Evolutionary conservation across 2,888 invertebrate species (phyloP).

Genomic region (Ichneumon xanthorius): DNA sequence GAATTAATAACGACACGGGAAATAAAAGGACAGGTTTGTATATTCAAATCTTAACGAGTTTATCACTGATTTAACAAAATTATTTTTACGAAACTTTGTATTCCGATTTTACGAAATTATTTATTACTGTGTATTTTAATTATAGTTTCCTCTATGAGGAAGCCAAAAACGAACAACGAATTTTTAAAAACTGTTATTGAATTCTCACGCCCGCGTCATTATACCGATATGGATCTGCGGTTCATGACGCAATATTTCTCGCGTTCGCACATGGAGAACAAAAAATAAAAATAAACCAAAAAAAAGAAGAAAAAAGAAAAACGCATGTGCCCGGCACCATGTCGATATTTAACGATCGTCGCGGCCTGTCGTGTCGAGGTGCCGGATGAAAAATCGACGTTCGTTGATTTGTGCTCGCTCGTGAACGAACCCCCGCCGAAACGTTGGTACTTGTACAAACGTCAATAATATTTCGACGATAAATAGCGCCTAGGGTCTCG

Average conservation of each 20-base stretch:
- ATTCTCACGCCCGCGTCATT: conserved; percentile 37
- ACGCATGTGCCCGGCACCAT: conserved; percentile 48
- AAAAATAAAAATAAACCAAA: conserved; percentile 20
- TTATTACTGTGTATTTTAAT: too few species aligned
- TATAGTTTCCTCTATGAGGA: too few species aligned
- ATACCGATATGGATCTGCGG: conserved; percentile 12
- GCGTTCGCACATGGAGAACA: conserved; percentile 26
- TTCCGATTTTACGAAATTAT: too few species aligned
- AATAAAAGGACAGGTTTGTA: too few species aligned
- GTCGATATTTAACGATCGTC: conserved; percentile 65
- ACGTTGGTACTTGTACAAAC: conserved; percentile 66
- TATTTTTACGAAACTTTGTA: too few species aligned
- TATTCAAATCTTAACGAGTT: too few species aligned
- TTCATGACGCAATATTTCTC: conserved; percentile 44
- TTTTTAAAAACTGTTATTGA: conserved; percentile 36
- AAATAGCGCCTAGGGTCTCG: conserved; percentile 59
- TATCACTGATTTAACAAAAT: too few species aligned
- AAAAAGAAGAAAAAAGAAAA: neutral
- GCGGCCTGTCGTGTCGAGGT: conserved; percentile 62
- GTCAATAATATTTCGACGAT: conserved; percentile 70
- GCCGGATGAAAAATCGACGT: conserved; percentile 63
- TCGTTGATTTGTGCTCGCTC: conserved; percentile 63
- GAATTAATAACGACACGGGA: too few species aligned
- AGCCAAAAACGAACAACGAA: too few species aligned
- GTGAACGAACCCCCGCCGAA: conserved; percentile 61